phyloP scores from a whole-genome alignment of 2,797 vertebrate genomes.

The Falco naumanni region DNA sequence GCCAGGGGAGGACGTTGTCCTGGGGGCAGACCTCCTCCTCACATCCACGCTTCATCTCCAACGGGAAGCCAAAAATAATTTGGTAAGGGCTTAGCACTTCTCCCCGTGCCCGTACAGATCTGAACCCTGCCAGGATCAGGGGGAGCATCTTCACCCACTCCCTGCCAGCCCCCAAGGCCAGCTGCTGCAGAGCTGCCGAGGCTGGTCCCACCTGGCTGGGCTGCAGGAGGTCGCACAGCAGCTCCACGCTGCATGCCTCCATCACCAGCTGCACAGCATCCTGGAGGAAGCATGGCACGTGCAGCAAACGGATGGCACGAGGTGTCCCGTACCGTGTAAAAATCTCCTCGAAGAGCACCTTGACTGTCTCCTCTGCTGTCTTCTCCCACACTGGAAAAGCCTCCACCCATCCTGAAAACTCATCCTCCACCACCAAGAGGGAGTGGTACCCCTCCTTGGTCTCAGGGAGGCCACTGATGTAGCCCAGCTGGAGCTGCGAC shows the following conservation, averaged over 20 bases:
- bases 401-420: not conserved
- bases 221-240: rapidly evolving
- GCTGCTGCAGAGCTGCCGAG: not conserved
- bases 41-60: not conserved
- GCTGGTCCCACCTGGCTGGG: rapidly evolving
- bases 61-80: rapidly evolving
- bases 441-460: not conserved
- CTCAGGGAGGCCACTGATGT: rapidly evolving
- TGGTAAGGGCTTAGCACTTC: not conserved
- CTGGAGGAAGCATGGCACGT: rapidly evolving
- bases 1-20: not conserved
- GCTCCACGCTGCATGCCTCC: rapidly evolving
- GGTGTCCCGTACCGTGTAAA: not conserved
- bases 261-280: rapidly evolving
- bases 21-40: rapidly evolving
- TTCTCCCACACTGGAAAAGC: not conserved
- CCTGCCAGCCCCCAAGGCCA: not conserved
- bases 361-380: rapidly evolving
- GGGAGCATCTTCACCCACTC: not conserved
- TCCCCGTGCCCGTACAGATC: rapidly evolving
- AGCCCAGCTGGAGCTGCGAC: not conserved
- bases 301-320: rapidly evolving
- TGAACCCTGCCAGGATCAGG: not conserved
- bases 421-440: not conserved
- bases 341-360: not conserved